Evolutionary conservation across 2,888 invertebrate species (phyloP).

Genomic region (Meteorus cinctellus): DNA sequence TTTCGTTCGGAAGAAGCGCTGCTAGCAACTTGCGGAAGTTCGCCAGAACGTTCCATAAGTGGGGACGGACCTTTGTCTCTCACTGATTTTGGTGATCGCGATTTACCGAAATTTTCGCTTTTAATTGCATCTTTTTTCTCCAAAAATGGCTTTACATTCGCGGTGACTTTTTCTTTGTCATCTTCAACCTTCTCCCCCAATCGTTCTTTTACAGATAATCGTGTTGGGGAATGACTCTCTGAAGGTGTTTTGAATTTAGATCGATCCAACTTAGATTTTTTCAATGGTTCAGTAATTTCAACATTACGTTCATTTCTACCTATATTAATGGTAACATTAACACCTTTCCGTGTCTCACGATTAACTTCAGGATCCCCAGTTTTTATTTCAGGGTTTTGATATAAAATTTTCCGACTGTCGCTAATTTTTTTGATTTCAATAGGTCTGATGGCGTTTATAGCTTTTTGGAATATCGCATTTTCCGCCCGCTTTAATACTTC

Average conservation of each 20-base stretch:
- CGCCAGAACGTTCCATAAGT: constrained; percentile 60
- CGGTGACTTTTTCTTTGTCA: constrained; percentile 62
- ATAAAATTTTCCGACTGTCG: constrained; percentile 80
- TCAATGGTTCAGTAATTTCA: constrained; percentile 67
- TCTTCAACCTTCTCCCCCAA: constrained; percentile 86
- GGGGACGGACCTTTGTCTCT: constrained; percentile 64
- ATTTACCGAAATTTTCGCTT: constrained; percentile 50
- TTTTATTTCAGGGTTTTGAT: constrained; percentile 73
- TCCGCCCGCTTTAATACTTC: constrained; percentile 93
- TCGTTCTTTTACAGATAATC: constrained; percentile 85
- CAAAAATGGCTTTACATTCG: constrained; percentile 73
- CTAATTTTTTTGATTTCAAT: constrained; percentile 85
- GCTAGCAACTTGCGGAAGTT: constrained; percentile 52
- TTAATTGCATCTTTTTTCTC: constrained; percentile 48
- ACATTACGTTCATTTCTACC: constrained; percentile 70
- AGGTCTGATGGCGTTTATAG: constrained; percentile 86
- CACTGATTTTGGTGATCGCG: constrained; percentile 75
- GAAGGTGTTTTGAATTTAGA: constrained; percentile 66
- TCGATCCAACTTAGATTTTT: constrained; percentile 67
- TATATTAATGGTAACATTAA: constrained; percentile 69
- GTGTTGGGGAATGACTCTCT: constrained; percentile 75
- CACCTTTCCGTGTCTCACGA: constrained; percentile 64
- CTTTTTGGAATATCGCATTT: constrained; percentile 93
- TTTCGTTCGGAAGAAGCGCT: constrained; percentile 65
- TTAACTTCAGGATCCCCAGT: constrained; percentile 54